These are phyloP conservation scores for Carpatolechia fugitivella DNA, from an alignment of 2,888 invertebrate species.

Conservation along the genomic window DNA sequence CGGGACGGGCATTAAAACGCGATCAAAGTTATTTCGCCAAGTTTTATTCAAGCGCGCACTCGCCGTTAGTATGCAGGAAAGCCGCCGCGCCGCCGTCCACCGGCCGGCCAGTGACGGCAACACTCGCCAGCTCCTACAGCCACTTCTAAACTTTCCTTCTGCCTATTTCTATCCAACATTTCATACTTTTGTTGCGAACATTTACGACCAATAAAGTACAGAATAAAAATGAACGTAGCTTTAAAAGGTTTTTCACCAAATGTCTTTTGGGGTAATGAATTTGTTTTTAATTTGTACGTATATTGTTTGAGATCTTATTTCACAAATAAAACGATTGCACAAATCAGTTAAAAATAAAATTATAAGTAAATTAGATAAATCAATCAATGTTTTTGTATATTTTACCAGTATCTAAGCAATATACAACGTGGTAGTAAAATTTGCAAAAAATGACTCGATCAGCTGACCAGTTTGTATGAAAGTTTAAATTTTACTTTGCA, in stretches of 20 bases:
- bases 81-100: slow-evolving; percentile 31
- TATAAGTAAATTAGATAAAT: no score
- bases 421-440: no score
- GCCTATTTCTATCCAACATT: slow-evolving; percentile 38
- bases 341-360: no score
- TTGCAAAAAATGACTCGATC: no score
- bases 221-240: slow-evolving; percentile 29
- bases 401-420: no score
- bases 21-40: slow-evolving; percentile 57
- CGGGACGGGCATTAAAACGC: slow-evolving; percentile 45
- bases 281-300: no score
- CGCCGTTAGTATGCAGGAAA: slow-evolving; percentile 56
- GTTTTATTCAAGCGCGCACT: slow-evolving; percentile 42
- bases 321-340: no score
- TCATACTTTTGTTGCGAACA: slow-evolving; percentile 35
- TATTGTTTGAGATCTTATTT: no score
- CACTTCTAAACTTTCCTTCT: slow-evolving; percentile 44
- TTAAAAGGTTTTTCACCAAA: slow-evolving; percentile 29
- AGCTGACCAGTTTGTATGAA: no score
- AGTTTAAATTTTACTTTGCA: no score
- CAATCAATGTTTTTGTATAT: no score
- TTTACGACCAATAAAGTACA: slow-evolving; percentile 29
- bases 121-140: slow-evolving; percentile 37
- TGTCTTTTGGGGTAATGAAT: slow-evolving; percentile 13
- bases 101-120: slow-evolving; percentile 41